Evolutionary conservation across 1,140 invertebrate species (phyloP).

Genomic region (Lepidurus packardi): DNA sequence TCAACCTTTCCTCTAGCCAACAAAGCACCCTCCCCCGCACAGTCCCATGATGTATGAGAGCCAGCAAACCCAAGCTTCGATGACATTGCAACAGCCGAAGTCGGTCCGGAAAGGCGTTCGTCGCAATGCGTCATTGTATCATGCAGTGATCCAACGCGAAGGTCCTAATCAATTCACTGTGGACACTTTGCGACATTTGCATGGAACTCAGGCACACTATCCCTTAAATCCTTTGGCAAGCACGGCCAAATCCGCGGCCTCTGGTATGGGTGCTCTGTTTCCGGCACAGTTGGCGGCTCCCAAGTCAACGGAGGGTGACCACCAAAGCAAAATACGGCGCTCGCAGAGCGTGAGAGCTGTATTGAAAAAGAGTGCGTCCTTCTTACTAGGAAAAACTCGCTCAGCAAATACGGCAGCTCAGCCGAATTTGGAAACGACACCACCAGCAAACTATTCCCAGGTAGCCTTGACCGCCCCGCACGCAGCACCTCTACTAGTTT

Average conservation of each 20-base stretch:
- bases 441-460: not conserved
- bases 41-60: conserved; percentile 13
- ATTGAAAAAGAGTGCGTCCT: conserved; percentile 3
- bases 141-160: conserved; percentile 9
- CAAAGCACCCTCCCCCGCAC: not conserved
- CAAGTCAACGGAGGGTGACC: conserved; percentile 12
- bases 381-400: conserved; percentile 6
- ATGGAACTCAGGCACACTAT: not conserved
- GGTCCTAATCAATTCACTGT: conserved; percentile 13
- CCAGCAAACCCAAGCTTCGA: not conserved
- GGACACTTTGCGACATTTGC: conserved; percentile 9
- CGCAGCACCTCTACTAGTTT: not conserved
- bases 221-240: not conserved
- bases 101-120: not conserved
- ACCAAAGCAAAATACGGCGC: not conserved
- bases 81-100: not conserved
- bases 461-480: not conserved
- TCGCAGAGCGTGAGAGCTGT: not conserved
- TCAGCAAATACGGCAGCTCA: not conserved
- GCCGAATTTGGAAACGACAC: not conserved
- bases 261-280: not conserved
- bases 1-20: not conserved
- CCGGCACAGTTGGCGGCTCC: conserved; percentile 7
- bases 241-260: not conserved
- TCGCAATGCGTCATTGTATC: conserved; percentile 15